Percentiles rank a stretch among this genome's conserved stretches.
These are phyloP conservation scores for Micrasema longulum DNA, from an alignment of 1,140 invertebrate genomes.

Conservation along the genomic window DNA sequence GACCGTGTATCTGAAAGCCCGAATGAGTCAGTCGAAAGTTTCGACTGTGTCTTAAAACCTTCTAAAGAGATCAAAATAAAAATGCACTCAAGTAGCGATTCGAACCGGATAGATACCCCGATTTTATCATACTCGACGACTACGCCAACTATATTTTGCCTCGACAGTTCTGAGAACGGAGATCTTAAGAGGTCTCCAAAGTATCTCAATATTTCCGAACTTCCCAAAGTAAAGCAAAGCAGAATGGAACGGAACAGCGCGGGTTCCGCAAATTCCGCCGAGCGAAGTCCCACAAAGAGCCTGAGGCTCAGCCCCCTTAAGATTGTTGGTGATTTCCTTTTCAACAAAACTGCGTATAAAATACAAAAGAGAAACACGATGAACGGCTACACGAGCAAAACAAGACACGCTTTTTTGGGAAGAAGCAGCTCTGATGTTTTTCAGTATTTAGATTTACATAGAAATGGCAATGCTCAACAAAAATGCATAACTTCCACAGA, in stretches of 20 bases:
- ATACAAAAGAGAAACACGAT: conserved; percentile 33
- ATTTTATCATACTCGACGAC: conserved; percentile 17
- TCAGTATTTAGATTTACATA: conserved; percentile 52
- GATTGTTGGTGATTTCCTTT: conserved; percentile 46
- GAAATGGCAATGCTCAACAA: conserved; percentile 19
- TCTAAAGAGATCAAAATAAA: not conserved
- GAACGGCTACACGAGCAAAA: conserved; percentile 38
- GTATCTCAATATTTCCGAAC: conserved; percentile 22
- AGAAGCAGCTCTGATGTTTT: conserved; percentile 45
- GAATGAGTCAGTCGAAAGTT: conserved; percentile 1
- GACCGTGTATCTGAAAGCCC: not conserved
- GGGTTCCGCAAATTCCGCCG: conserved; percentile 21
- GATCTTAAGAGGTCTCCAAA: conserved; percentile 32
- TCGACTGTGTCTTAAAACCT: conserved; percentile 4
- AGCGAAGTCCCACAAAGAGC: conserved; percentile 46
- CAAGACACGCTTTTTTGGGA: conserved; percentile 26
- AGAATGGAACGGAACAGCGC: conserved; percentile 3
- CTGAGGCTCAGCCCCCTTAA: conserved; percentile 45
- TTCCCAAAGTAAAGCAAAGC: not conserved
- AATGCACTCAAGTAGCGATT: not conserved
- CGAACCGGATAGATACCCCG: not conserved
- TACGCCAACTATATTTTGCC: conserved; percentile 13
- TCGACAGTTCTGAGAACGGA: conserved; percentile 15
- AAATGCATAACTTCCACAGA: conserved; percentile 12
- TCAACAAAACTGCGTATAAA: conserved; percentile 44